Evolutionary conservation across 2,797 vertebrate genomes (phyloP).

Genomic region (Orientallactaga sibirica): DNA sequence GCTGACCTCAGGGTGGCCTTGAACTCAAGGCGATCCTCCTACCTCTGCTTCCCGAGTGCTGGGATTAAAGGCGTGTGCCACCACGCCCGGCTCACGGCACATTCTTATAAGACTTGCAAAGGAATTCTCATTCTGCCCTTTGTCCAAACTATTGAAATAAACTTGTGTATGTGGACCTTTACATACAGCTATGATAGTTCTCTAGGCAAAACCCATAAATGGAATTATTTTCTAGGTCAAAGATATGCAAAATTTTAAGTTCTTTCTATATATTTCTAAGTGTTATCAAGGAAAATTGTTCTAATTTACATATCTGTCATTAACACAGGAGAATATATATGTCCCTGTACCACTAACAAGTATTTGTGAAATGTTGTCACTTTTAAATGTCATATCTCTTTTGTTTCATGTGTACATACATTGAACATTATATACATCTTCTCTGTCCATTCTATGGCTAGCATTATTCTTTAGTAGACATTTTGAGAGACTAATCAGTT

Average conservation of each 20-base stretch:
- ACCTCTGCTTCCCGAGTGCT: too few relatives aligned
- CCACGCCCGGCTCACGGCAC: neutral
- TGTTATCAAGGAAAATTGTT: neutral
- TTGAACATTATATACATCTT: neutral
- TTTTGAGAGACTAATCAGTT: constrained; percentile 30
- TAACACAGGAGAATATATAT: neutral
- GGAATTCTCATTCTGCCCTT: neutral
- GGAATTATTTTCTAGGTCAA: constrained; percentile 47
- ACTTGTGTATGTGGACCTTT: neutral
- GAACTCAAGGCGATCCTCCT: too few relatives aligned
- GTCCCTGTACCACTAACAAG: neutral
- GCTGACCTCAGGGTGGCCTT: too few relatives aligned
- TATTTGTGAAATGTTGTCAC: neutral
- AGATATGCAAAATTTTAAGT: neutral
- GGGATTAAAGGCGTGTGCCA: too few relatives aligned
- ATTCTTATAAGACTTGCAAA: neutral
- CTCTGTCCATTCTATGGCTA: neutral
- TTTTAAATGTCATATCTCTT: neutral
- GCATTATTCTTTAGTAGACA: neutral
- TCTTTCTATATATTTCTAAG: constrained; percentile 41
- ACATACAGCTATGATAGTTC: neutral
- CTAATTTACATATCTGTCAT: constrained; percentile 12
- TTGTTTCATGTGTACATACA: constrained; percentile 1
- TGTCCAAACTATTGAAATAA: constrained; percentile 11
- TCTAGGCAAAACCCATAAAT: constrained; percentile 16